These are phyloP conservation scores for Diabrotica undecimpunctata DNA, from an alignment of 1,140 invertebrate genomes.

Conservation along the genomic window DNA sequence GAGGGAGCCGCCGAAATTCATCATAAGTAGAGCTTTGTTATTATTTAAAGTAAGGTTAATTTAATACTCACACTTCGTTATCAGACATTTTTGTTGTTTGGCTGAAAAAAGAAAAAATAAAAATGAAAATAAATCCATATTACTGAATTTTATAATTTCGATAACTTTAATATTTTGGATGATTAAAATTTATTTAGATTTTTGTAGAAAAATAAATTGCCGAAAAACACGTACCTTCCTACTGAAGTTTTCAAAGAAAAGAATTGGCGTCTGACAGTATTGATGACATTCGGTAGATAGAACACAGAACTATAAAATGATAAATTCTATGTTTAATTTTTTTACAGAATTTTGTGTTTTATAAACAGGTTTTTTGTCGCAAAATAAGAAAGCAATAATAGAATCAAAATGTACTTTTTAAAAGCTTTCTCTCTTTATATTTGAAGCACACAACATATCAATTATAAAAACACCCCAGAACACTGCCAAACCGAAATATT, in stretches of 20 bases:
- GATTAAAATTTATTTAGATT: background rate
- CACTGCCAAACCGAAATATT: no score
- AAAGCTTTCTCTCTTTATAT: no score
- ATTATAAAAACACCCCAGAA: no score
- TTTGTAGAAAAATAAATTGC: background rate
- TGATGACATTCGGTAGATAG: no score
- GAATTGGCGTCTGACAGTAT: background rate
- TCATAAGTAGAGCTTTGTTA: conserved; percentile 19
- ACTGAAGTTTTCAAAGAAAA: background rate
- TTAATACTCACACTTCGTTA: conserved; percentile 58
- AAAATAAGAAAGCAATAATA: no score
- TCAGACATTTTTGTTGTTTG: conserved; percentile 57
- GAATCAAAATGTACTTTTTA: no score
- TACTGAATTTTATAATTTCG: no score
- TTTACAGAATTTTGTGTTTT: no score
- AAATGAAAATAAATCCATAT: conserved; percentile 9
- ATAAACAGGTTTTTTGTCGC: no score
- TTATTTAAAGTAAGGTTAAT: conserved; percentile 23
- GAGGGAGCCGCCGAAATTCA: conserved; percentile 37
- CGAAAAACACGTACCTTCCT: background rate
- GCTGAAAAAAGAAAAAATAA: conserved; percentile 41
- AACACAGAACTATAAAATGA: no score
- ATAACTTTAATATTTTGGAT: background rate
- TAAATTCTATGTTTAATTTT: no score
- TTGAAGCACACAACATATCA: no score